Evolutionary conservation across 2,797 vertebrate species (phyloP).

Genomic region (Prionace glauca): DNA sequence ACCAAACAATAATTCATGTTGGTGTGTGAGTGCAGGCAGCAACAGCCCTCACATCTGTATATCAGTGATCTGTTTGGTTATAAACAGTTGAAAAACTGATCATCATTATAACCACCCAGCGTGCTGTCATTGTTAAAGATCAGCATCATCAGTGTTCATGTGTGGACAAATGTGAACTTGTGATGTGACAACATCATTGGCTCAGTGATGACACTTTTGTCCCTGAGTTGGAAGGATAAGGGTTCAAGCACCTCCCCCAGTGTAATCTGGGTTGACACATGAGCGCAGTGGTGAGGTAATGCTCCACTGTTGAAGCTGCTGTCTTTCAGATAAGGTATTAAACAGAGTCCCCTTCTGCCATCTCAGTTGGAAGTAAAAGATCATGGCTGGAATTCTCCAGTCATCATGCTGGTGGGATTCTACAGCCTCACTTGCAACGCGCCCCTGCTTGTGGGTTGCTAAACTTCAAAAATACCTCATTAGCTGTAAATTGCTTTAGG

Average conservation of each 20-base stretch:
- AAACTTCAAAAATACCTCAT: not conserved
- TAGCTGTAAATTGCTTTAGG: not conserved
- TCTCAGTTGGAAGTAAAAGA: not conserved
- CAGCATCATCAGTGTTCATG: not conserved
- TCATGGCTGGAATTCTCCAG: not conserved
- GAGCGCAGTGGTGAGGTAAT: not conserved
- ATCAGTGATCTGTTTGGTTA: not conserved
- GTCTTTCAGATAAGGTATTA: not conserved
- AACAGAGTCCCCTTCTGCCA: not conserved
- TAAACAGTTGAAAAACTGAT: not conserved
- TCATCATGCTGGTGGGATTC: too few relatives aligned
- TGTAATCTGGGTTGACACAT: not conserved
- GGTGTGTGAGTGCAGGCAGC: not conserved
- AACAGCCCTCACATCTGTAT: not conserved
- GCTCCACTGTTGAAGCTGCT: not conserved
- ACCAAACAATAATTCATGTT: not conserved
- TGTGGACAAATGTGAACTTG: not conserved
- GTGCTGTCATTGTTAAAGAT: not conserved
- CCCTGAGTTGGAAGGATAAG: not conserved
- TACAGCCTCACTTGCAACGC: too few relatives aligned
- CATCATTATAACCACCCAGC: not conserved
- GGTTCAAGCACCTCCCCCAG: not conserved
- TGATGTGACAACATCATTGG: not conserved
- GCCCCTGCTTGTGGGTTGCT: not conserved
- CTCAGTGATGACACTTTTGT: not conserved